These are phyloP conservation scores for Agriopis marginaria DNA, from an alignment of 2,888 invertebrate genomes.

Conservation along the genomic window DNA sequence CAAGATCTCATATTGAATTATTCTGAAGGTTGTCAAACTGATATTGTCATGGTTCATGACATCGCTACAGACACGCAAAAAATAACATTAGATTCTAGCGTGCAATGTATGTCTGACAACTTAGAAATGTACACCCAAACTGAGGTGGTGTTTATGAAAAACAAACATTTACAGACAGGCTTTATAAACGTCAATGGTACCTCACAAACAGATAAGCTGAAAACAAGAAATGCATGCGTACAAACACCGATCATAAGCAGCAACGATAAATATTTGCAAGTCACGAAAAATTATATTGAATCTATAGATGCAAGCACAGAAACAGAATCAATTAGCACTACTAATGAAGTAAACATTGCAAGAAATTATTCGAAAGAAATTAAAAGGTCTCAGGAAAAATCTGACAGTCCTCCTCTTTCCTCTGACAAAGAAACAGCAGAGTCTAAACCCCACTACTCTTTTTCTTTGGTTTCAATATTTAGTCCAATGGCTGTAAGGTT, in stretches of 20 bases:
- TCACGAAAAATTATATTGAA: conserved; percentile 51
- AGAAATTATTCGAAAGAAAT: conserved; percentile 33
- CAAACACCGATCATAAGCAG: conserved; percentile 66
- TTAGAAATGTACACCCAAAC: conserved; percentile 78
- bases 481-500: conserved; percentile 81
- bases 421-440: conserved; percentile 63
- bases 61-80: conserved; percentile 73
- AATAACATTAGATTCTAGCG: conserved; percentile 72
- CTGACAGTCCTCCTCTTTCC: conserved; percentile 81
- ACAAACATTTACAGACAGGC: conserved; percentile 72
- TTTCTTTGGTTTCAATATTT: conserved; percentile 78
- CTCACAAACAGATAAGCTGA: conserved; percentile 72
- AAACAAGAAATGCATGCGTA: conserved; percentile 61
- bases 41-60: conserved; percentile 73
- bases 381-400: conserved; percentile 62
- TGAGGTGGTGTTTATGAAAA: conserved; percentile 69
- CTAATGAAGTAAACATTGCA: conserved; percentile 53
- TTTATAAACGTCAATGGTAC: conserved; percentile 56
- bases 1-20: conserved; percentile 69
- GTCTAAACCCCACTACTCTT: conserved; percentile 63
- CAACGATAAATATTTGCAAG: conserved; percentile 64
- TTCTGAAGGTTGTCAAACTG: conserved; percentile 79
- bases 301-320: conserved; percentile 62
- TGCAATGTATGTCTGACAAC: conserved; percentile 67
- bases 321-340: conserved; percentile 38